Evolutionary conservation across 2,888 invertebrate genomes (phyloP).

Genomic region (Athripsodes cinereus): DNA sequence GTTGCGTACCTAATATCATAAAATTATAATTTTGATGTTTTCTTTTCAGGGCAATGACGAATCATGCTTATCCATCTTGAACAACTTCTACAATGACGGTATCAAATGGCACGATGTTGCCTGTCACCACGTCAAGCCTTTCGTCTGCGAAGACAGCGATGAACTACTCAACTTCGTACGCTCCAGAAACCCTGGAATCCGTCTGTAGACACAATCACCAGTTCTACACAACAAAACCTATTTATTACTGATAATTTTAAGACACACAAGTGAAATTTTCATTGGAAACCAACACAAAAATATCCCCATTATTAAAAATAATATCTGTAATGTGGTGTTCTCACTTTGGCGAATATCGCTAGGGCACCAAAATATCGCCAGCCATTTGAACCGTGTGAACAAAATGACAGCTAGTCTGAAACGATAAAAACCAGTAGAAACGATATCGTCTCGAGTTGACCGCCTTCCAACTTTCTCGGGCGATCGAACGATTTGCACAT

Average conservation of each 20-base stretch:
- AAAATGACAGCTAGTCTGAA: too few relatives aligned
- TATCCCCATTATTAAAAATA: too few relatives aligned
- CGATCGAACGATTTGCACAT: too few relatives aligned
- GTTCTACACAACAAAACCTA: background rate
- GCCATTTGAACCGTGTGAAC: too few relatives aligned
- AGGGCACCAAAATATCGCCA: too few relatives aligned
- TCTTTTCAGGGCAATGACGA: slow-evolving; percentile 75
- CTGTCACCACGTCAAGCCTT: slow-evolving; percentile 79
- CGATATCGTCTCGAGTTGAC: too few relatives aligned
- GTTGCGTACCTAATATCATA: too few relatives aligned
- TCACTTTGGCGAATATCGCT: too few relatives aligned
- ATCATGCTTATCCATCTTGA: slow-evolving; percentile 81
- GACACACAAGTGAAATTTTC: background rate
- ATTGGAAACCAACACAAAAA: background rate
- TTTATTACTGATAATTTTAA: background rate
- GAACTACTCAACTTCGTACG: slow-evolving; percentile 85
- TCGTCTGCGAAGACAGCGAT: slow-evolving; percentile 88
- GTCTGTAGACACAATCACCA: slow-evolving; percentile 49
- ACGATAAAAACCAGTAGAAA: too few relatives aligned
- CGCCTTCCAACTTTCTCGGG: too few relatives aligned
- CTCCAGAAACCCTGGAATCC: slow-evolving; percentile 79
- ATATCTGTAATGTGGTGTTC: too few relatives aligned
- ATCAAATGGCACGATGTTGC: slow-evolving; percentile 85
- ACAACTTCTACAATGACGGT: slow-evolving; percentile 88
- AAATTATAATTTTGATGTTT: too few relatives aligned